Conservation (phyloP, 2,888 invertebrate species). For the Meta bourneti region DNA sequence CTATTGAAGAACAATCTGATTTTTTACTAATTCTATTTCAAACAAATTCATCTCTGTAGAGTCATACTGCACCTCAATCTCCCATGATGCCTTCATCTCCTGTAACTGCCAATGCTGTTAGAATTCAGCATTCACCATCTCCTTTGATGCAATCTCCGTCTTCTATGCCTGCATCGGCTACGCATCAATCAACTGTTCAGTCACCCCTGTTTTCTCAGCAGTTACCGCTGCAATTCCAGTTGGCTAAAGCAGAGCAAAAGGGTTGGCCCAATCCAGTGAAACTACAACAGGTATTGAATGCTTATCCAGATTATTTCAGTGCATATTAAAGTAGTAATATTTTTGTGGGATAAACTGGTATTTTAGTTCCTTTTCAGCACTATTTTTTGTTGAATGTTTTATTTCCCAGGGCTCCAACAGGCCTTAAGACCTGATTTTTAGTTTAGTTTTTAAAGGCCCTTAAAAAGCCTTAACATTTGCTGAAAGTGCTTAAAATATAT, state of each 20-base stretch:
- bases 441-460: too few relatives aligned
- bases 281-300: slow-evolving; percentile 63
- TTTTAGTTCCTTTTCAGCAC: too few relatives aligned
- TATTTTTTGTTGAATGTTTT: too few relatives aligned
- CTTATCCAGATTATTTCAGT: too few relatives aligned
- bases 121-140: slow-evolving; percentile 81
- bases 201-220: slow-evolving; percentile 63
- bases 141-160: slow-evolving; percentile 82
- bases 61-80: slow-evolving; percentile 78
- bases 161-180: slow-evolving; percentile 81
- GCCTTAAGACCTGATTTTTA: too few relatives aligned
- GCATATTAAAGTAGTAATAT: too few relatives aligned
- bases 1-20: too few relatives aligned
- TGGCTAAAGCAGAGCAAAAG: slow-evolving; percentile 40
- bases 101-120: slow-evolving; percentile 77
- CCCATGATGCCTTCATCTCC: slow-evolving; percentile 78
- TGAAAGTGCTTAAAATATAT: too few relatives aligned
- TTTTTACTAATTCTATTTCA: too few relatives aligned
- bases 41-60: slow-evolving; percentile 55
- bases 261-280: slow-evolving; percentile 67
- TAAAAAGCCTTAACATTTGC: too few relatives aligned
- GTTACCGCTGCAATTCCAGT: slow-evolving; percentile 64
- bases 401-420: too few relatives aligned
- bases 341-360: too few relatives aligned
- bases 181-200: slow-evolving; percentile 79